phyloP scores from a whole-genome alignment of 2,888 invertebrate genomes.

The Sabellastarte sp. region DNA sequence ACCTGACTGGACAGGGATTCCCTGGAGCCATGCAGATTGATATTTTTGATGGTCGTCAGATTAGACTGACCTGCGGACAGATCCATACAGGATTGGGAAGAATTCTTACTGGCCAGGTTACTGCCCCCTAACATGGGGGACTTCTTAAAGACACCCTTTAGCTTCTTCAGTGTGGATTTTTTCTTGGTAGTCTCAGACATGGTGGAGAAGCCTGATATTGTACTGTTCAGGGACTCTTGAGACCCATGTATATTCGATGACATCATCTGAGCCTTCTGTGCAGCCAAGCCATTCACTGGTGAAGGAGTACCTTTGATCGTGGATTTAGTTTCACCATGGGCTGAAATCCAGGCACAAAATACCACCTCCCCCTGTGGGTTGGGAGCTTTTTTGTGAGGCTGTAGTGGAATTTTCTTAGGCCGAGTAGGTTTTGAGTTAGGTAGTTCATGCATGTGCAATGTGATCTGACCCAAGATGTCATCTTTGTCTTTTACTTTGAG shows the following conservation, averaged over 20 bases:
- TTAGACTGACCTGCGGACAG: background rate
- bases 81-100: background rate
- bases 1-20: background rate
- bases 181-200: slow-evolving; percentile 1
- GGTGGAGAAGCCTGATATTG: background rate
- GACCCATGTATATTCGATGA: background rate
- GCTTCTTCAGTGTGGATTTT: slow-evolving; percentile 15
- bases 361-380: slow-evolving; percentile 49
- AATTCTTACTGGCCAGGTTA: background rate
- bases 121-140: slow-evolving; percentile 20
- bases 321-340: slow-evolving; percentile 20
- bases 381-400: slow-evolving; percentile 52
- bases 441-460: slow-evolving; percentile 41
- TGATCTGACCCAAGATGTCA: slow-evolving; percentile 48
- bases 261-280: background rate
- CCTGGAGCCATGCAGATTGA: background rate
- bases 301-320: background rate
- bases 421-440: slow-evolving; percentile 36
- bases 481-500: slow-evolving; percentile 53
- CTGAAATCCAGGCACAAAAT: slow-evolving; percentile 52
- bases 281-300: too few species aligned
- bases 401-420: slow-evolving; percentile 36
- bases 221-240: background rate
- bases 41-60: background rate
- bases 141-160: slow-evolving; percentile 15